Percentiles rank a stretch among this genome's conserved stretches.
phyloP scores from a whole-genome alignment of 2,113 vertebrate species.

The Cnemophilus loriae region DNA sequence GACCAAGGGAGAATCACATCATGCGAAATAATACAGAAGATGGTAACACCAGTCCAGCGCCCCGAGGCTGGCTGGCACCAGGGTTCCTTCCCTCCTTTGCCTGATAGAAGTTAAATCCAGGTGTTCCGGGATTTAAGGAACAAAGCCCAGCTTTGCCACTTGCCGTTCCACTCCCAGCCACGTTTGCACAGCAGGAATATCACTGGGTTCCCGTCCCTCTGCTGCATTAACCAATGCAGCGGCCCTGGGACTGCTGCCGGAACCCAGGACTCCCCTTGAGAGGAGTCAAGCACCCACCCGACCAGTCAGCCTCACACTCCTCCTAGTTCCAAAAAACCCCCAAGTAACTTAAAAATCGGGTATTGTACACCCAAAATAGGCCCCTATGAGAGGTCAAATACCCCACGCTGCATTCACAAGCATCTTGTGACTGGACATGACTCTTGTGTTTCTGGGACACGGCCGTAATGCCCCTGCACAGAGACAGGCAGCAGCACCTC shows the following conservation, averaged over 20 bases:
- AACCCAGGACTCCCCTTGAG: neutral
- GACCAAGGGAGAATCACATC: neutral
- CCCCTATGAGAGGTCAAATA: neutral
- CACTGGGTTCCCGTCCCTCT: neutral
- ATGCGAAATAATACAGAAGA: neutral
- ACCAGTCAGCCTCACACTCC: too few relatives aligned
- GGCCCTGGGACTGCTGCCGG: neutral
- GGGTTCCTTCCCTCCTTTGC: neutral
- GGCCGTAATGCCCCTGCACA: rapidly evolving
- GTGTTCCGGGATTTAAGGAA: neutral
- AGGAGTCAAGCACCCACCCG: neutral
- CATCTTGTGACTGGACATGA: neutral
- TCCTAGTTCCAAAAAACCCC: neutral
- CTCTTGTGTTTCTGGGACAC: neutral
- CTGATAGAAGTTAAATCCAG: neutral
- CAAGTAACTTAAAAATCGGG: neutral
- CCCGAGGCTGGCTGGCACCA: neutral
- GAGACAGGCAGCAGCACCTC: neutral
- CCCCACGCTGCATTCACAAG: neutral
- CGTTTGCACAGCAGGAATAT: neutral
- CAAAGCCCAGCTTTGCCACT: neutral
- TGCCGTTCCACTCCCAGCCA: neutral
- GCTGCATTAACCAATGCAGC: neutral
- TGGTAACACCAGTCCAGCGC: too few relatives aligned
- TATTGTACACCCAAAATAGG: neutral